Evolutionary conservation across 2,888 invertebrate species (phyloP), one percentile per base, ranked within the genome.

Genomic region (Drosophila antonietae): DNA sequence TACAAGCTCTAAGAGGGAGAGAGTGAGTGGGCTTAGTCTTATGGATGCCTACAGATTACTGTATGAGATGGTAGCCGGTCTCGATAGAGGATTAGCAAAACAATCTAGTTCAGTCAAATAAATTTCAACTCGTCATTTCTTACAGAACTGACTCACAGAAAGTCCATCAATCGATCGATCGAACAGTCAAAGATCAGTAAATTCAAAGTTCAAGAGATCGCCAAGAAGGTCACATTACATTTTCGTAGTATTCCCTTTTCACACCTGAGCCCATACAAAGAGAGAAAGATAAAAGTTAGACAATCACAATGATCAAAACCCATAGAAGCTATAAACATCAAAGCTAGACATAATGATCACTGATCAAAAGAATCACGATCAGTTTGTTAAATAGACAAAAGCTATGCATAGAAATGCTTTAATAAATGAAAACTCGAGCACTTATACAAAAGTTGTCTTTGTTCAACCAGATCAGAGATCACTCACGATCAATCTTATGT

Each of bases 401-500:
- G 28, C 35, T 12, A 15, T 20, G 35, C 61, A 35, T 12, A 33
- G 47, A 49, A 49, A 61, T 33, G 53, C 15, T 20, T 5, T 20
- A 61, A 43, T 28, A 18, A 65, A 65, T 43, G 43, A 51, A 61
- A 65, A 61, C 41, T 65, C 41, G 61, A 61, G 43, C 49, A 60
- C 5, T 44, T 61, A 15, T 14, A 51, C 35, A 37, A 65, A 37
- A 61, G 12, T 23, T 44, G 39, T 43, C 41, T 51, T 6, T 35
- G 31, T 62, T 44, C n/a, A 23, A 8, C 28, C 8, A 37, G 46
- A 44, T 57, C 57, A 35, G 23, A 37, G 44, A 14, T 31, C 14
- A 46, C 10, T 9, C 39, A 33, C 63, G 10, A 63, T 63, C 31
- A 53, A 46, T 66, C 63, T 63, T 59, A 63, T 20, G 44, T 8